phyloP scores from a whole-genome alignment of 1,140 invertebrate species.

The Acyrthosiphon pisum region DNA sequence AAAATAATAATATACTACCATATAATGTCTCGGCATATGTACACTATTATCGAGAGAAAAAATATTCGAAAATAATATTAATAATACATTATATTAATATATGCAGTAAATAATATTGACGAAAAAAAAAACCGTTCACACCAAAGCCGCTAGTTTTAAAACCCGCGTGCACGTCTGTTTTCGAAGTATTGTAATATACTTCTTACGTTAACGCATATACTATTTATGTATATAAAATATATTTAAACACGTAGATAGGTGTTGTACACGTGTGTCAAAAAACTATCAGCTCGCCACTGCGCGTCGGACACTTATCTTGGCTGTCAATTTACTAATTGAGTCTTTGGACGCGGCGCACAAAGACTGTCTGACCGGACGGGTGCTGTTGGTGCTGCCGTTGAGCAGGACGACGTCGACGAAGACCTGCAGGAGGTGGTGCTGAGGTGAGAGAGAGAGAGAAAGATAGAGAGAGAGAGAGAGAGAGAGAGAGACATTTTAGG shows the following conservation, averaged over 20 bases:
- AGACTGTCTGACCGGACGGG: not conserved
- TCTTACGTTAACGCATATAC: not conserved
- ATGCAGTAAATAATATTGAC: not conserved
- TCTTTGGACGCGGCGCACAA: slow-evolving; percentile 17
- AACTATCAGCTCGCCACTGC: not conserved
- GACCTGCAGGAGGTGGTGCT: not conserved
- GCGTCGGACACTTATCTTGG: not conserved
- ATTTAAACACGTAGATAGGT: not conserved
- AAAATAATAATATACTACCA: not conserved
- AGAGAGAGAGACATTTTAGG: not conserved
- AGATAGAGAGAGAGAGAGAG: not conserved
- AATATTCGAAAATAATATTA: slow-evolving; percentile 4
- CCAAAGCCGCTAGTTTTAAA: not conserved
- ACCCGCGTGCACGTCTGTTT: not conserved
- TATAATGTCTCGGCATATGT: not conserved
- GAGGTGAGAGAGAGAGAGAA: not conserved
- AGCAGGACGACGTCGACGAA: not conserved
- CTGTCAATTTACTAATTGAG: slow-evolving; percentile 56
- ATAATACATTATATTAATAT: not conserved
- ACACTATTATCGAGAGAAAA: not conserved
- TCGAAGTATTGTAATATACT: not conserved
- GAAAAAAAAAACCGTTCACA: slow-evolving; percentile 9
- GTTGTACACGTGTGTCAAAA: not conserved
- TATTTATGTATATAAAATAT: not conserved
- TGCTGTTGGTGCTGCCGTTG: slow-evolving; percentile 15